These are phyloP conservation scores for Cantharis rufa DNA, from an alignment of 2,888 invertebrate genomes.

Conservation along the genomic window DNA sequence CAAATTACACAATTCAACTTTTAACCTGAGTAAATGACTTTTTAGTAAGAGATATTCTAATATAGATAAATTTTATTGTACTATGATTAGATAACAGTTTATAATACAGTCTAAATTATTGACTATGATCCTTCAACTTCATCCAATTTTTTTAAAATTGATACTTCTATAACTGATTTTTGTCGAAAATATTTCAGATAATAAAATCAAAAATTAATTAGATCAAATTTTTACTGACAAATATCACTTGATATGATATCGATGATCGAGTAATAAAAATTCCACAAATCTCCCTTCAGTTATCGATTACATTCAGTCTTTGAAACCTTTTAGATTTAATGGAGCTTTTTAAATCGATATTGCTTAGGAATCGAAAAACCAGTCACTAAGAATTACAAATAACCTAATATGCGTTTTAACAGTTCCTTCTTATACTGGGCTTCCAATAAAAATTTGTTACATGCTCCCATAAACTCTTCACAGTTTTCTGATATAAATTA, in stretches of 20 bases:
- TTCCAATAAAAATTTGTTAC: background rate
- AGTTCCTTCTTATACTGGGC: background rate
- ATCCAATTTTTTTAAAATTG: background rate
- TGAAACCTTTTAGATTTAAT: background rate
- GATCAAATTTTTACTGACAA: background rate
- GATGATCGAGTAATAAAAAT: background rate
- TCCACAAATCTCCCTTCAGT: background rate
- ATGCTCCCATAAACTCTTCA: background rate
- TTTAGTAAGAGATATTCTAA: conserved; percentile 5
- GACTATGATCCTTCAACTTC: conserved; percentile 14
- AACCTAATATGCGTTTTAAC: background rate
- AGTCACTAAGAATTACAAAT: background rate
- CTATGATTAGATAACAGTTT: conserved; percentile 21
- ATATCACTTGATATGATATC: background rate
- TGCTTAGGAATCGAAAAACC: background rate
- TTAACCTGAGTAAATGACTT: conserved; percentile 3
- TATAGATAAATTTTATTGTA: conserved; percentile 11
- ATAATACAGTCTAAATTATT: conserved; percentile 23
- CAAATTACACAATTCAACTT: background rate
- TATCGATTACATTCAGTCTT: background rate
- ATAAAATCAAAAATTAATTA: background rate
- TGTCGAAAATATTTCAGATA: background rate
- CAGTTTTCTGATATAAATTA: background rate
- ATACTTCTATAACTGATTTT: background rate
- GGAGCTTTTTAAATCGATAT: background rate